Evolutionary conservation across 2,113 vertebrate species (phyloP).

Genomic region (Gallinago paraguaiae): DNA sequence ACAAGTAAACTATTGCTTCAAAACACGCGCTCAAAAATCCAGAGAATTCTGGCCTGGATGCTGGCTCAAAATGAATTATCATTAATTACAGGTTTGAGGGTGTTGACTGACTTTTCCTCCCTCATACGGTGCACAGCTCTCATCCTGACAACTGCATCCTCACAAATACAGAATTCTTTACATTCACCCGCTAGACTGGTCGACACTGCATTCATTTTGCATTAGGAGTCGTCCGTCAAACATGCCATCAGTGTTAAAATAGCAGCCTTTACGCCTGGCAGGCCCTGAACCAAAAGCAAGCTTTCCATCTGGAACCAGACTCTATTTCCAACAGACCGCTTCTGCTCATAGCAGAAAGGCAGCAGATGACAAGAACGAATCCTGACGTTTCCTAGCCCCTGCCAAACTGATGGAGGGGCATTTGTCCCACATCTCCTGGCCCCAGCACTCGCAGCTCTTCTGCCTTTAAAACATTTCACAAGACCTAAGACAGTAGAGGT

Average conservation of each 20-base stretch:
- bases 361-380: neutral
- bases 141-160: neutral
- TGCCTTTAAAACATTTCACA: neutral
- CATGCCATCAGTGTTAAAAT: fast-evolving
- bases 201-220: neutral
- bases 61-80: neutral
- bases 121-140: neutral
- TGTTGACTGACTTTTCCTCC: neutral
- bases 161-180: neutral
- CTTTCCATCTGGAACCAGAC: neutral
- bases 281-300: neutral
- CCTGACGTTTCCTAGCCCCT: neutral
- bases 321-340: neutral
- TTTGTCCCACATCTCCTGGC: neutral
- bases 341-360: neutral
- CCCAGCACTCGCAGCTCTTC: neutral
- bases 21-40: neutral
- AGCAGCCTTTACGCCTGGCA: neutral
- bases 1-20: neutral
- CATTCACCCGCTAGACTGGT: neutral
- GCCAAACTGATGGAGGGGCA: neutral
- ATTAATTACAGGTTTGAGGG: neutral
- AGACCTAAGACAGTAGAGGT: neutral
- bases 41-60: neutral
- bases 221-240: neutral